Evolutionary conservation across 2,113 vertebrate species (phyloP).

Genomic region (Odontesthes bonariensis): DNA sequence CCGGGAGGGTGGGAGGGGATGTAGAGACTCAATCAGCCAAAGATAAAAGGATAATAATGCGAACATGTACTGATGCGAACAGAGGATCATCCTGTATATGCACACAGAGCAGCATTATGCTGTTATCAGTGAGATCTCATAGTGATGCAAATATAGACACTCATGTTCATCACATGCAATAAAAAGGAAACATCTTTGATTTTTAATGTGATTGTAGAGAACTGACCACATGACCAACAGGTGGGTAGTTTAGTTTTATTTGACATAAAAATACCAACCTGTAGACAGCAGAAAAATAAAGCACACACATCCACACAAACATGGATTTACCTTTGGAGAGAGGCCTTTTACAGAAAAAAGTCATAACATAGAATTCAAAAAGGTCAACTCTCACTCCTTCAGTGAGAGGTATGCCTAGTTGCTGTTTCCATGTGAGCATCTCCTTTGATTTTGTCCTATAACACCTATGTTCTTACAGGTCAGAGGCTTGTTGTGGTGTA

Average conservation of each 20-base stretch:
- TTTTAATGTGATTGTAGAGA: conserved; percentile 28
- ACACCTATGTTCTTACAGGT: not conserved
- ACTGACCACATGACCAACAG: conserved; percentile 20
- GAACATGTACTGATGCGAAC: conserved; percentile 39
- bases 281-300: no score
- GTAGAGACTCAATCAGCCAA: conserved; percentile 45
- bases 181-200: conserved; percentile 4
- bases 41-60: conserved; percentile 62
- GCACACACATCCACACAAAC: no score
- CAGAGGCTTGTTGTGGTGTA: not conserved
- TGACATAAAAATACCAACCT: conserved; percentile 7
- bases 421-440: not conserved
- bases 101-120: conserved; percentile 42
- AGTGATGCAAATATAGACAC: conserved; percentile 12
- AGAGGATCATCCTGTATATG: conserved; percentile 33
- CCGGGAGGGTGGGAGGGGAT: not conserved
- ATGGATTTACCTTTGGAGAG: no score
- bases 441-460: not conserved
- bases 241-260: not conserved
- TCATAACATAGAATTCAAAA: no score
- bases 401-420: not conserved
- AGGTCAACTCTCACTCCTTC: no score
- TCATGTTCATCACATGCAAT: conserved; percentile 29
- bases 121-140: conserved; percentile 27
- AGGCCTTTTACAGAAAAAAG: no score